Base-by-base conservation (phyloP, 2,888 invertebrate species). In the Lepidocyrtinus sp. region DNA sequence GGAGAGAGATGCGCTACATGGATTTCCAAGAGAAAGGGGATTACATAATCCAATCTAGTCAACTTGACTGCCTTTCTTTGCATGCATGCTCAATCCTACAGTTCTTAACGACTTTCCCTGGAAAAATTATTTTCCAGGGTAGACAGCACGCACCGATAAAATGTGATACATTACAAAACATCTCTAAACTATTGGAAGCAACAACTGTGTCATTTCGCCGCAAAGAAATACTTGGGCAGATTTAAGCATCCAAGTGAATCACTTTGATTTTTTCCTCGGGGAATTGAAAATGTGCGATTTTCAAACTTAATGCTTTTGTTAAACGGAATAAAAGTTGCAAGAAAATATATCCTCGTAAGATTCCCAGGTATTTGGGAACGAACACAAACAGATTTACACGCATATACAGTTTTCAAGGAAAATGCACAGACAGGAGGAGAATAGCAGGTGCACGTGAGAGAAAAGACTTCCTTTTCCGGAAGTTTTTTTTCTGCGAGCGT, bases 401-500 rank as follows among this genome's bases (percentile, higher is more conserved):
- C 36, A 36, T 12, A 36, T 12, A 36, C 36, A 9, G 7, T 12
- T 36, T 12, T 12, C 12, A 12, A 36, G 36, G 12, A 36, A 36
- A 12, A n/a, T n/a, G n/a, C n/a, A n/a, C n/a, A 36, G 36, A 36
- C 7, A 36, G 36, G 5, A 9, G 55, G 55, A 55, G 17, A 55
- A 55, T 9, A 55, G 17, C 55, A 55, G 55, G 55, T 55, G 55
- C 9, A 17, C n/a, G n/a, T 9, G 36, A 12, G 12, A 5, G 36
- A 36, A 36, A 12, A 36, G 36, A 36, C 7, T 36, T 36, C 36
- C 12, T 17, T 55, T 55, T 55, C 55, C 7, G 17, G 17, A 55
- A 55, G 55, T 55, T 55, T 55, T n/a, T 55, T n/a, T n/a, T n/a
- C n/a, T n/a, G 55, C 9, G 55, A 36, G 55, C 55, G 55, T 55